A percentile compares a stretch with the other conserved stretches of the same genome.
Conservation (phyloP, 2,113 vertebrate genomes). For the Pollachius pollachius region DNA sequence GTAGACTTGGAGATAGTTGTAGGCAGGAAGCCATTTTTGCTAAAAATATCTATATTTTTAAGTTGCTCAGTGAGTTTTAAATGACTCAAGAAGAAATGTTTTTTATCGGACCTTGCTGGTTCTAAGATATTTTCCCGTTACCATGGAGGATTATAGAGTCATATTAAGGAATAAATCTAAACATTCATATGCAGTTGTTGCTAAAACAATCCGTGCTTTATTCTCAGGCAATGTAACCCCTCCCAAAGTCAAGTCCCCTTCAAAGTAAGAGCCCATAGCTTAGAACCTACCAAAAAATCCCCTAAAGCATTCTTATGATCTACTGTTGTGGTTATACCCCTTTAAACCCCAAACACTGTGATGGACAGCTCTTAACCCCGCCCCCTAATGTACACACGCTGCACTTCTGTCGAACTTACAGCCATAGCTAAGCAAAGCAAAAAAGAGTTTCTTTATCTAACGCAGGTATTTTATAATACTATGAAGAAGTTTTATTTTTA, state of each 20-base stretch:
- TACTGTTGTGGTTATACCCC: conserved; percentile 9
- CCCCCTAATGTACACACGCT: conserved; percentile 42
- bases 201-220: not conserved
- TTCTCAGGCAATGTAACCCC: not conserved
- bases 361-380: conserved; percentile 41
- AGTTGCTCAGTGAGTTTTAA: no score
- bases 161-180: not conserved
- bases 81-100: no score
- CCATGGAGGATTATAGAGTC: no score
- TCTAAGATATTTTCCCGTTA: no score
- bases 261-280: not conserved
- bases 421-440: conserved; percentile 37
- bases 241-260: not conserved
- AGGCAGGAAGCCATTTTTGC: no score
- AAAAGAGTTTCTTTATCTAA: conserved; percentile 52
- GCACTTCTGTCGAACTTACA: conserved; percentile 35
- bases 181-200: not conserved
- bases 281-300: not conserved
- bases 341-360: conserved; percentile 54
- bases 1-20: no score
- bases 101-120: no score
- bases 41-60: no score
- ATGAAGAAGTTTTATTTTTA: conserved; percentile 61
- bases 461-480: conserved; percentile 32
- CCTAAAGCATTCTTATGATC: not conserved